These are phyloP conservation scores for Drosophila peninsularis DNA, from an alignment of 2,888 invertebrate species.

Conservation along the genomic window DNA sequence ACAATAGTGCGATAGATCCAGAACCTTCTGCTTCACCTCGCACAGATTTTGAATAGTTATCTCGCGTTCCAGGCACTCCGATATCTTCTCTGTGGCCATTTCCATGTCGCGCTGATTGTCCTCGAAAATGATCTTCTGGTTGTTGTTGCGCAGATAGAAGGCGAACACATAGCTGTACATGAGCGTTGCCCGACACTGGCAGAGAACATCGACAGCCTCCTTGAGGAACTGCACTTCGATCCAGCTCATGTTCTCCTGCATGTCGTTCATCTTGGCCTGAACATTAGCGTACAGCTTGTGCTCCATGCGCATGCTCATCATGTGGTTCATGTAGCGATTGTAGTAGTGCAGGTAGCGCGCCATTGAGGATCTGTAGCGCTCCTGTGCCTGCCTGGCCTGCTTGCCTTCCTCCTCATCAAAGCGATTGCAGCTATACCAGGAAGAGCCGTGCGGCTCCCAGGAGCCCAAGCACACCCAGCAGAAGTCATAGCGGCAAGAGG, in stretches of 20 bases:
- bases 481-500: slow-evolving; percentile 98
- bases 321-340: slow-evolving; percentile 99
- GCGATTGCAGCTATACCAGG: slow-evolving; percentile 99
- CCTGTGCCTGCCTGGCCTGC: slow-evolving; percentile 97
- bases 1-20: slow-evolving; percentile 97
- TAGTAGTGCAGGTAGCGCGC: slow-evolving; percentile 99
- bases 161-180: slow-evolving; percentile 99
- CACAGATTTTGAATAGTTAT: slow-evolving; percentile 98
- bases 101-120: slow-evolving; percentile 99
- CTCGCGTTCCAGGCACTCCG: slow-evolving; percentile 98
- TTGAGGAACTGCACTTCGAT: slow-evolving; percentile 99
- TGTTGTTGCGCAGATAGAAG: slow-evolving; percentile 98
- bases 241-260: slow-evolving; percentile 99
- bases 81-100: slow-evolving; percentile 97
- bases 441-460: slow-evolving; percentile 99
- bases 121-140: slow-evolving; percentile 99
- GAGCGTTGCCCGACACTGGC: slow-evolving; percentile 97
- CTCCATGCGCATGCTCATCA: slow-evolving; percentile 98
- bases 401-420: slow-evolving; percentile 98
- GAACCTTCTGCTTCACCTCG: slow-evolving; percentile 99
- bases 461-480: slow-evolving; percentile 99
- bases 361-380: slow-evolving; percentile 95
- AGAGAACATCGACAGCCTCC: slow-evolving; percentile 97
- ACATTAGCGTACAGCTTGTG: slow-evolving; percentile 97
- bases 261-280: slow-evolving; percentile 99